Conservation (phyloP, 2,113 vertebrate genomes). For the Spheniscus mendiculus region DNA sequence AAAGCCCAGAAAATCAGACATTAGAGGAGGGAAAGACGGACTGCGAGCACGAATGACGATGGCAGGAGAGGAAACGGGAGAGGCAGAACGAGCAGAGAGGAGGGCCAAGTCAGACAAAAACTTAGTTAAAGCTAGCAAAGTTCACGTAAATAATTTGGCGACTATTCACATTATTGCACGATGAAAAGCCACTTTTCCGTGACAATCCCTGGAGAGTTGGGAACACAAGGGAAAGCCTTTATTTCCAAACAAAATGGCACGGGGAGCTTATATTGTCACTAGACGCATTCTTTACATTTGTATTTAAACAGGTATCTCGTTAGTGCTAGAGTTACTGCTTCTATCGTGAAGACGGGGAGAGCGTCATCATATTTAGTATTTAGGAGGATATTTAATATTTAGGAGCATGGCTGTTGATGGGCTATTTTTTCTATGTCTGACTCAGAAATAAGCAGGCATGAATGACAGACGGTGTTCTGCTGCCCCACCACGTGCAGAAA, state of each 20-base stretch:
- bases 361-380: not conserved
- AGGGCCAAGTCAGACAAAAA: not conserved
- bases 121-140: not conserved
- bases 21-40: not conserved
- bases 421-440: not conserved
- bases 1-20: not conserved
- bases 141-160: not conserved
- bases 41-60: accelerated
- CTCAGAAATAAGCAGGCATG: not conserved
- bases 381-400: not conserved
- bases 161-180: not conserved
- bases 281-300: not conserved
- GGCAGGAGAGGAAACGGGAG: not conserved
- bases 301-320: not conserved
- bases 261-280: not conserved
- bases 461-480: not conserved
- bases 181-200: not conserved
- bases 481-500: accelerated
- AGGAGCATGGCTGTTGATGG: not conserved
- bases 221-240: not conserved
- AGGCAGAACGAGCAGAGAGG: not conserved
- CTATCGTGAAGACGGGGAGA: not conserved
- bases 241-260: not conserved
- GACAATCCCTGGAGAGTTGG: not conserved
- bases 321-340: not conserved